A percentile compares a stretch with the other conserved stretches of the same genome.
Conservation (phyloP, 2,113 vertebrate genomes). For the Gambusia affinis region DNA sequence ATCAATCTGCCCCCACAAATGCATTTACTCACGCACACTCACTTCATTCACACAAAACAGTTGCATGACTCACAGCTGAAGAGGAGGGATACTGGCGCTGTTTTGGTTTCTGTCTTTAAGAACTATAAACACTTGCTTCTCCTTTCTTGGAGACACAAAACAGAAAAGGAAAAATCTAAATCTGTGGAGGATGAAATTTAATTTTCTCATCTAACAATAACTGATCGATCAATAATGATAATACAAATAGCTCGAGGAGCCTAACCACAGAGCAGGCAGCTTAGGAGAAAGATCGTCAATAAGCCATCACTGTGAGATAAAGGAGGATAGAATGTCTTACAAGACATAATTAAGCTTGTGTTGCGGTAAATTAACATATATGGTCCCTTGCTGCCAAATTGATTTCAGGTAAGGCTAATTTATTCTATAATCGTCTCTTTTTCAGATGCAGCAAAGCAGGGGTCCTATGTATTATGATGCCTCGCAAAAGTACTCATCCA, state of each 20-base stretch:
- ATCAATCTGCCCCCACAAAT: constrained; percentile 48
- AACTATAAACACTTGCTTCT: constrained; percentile 75
- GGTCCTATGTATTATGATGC: neutral
- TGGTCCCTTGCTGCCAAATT: constrained; percentile 35
- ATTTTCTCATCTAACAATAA: constrained; percentile 35
- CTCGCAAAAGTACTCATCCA: neutral
- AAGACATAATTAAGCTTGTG: constrained; percentile 32
- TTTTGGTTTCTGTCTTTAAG: constrained; percentile 73
- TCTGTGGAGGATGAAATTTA: constrained; percentile 42
- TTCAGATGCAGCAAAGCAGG: constrained; percentile 33
- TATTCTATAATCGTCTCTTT: constrained; percentile 39
- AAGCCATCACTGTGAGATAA: constrained; percentile 26
- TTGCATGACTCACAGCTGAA: constrained; percentile 69
- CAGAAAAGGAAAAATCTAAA: constrained; percentile 34
- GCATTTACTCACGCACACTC: constrained; percentile 16
- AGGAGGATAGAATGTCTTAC: constrained; percentile 17
- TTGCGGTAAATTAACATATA: constrained; percentile 58
- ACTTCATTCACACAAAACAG: constrained; percentile 72
- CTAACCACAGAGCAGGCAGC: constrained; percentile 71
- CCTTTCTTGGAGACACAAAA: constrained; percentile 47
- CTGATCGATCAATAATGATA: constrained; percentile 43
- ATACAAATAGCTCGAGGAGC: constrained; percentile 58
- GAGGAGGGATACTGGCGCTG: constrained; percentile 78
- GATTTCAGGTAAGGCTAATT: constrained; percentile 48
- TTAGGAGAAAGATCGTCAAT: constrained; percentile 50